phyloP scores from a whole-genome alignment of 2,113 vertebrate species.

The Sinocyclocheilus anophthalmus region DNA sequence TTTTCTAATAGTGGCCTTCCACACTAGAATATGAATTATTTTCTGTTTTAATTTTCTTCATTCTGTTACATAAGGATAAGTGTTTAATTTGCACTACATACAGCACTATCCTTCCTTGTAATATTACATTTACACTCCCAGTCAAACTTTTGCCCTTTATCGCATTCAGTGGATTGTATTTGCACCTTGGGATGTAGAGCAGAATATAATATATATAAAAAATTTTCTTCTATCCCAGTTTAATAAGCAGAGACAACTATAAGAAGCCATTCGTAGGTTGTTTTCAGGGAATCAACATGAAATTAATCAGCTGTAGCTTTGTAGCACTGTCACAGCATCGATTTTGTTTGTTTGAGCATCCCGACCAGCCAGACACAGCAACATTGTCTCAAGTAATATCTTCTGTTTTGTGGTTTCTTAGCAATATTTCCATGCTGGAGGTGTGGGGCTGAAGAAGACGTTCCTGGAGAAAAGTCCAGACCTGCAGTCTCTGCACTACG shows the following conservation, averaged over 20 bases:
- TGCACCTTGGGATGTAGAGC: background rate
- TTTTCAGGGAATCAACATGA: background rate
- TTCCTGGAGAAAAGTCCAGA: conserved; percentile 98
- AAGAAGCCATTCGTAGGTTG: background rate
- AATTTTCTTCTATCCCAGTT: background rate
- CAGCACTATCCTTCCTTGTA: background rate
- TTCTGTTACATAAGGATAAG: background rate
- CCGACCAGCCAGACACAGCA: background rate
- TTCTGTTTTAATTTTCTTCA: background rate
- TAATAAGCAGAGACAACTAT: background rate
- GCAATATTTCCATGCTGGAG: conserved; percentile 99
- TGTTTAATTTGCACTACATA: background rate
- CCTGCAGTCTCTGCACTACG: conserved; percentile 92
- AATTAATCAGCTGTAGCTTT: background rate
- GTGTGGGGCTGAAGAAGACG: conserved; percentile 96
- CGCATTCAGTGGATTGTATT: background rate
- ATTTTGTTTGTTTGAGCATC: background rate
- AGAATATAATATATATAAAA: background rate
- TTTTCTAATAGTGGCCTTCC: background rate
- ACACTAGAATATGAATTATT: background rate
- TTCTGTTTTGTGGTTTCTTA: conserved; percentile 57
- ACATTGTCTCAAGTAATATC: background rate
- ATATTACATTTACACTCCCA: background rate
- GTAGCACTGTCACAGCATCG: background rate
- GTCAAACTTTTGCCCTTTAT: background rate